phyloP scores from a whole-genome alignment of 2,113 vertebrate genomes.

The Serilophus lunatus region DNA sequence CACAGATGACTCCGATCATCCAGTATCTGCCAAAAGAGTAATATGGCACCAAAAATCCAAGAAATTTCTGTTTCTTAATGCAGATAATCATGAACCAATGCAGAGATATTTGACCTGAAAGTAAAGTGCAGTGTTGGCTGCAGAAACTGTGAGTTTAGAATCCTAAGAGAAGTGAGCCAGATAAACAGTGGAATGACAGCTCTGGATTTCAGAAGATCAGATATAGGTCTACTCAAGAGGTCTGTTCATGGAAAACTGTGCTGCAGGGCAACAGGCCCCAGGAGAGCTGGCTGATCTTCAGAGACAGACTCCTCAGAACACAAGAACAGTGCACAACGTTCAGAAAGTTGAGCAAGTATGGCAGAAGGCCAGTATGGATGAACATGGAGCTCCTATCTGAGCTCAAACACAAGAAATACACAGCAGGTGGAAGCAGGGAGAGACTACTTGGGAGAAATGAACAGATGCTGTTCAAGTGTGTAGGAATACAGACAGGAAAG shows the following conservation, averaged over 20 bases:
- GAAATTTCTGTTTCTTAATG: not conserved
- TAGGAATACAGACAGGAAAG: not conserved
- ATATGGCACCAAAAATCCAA: not conserved
- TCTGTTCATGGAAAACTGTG: constrained; percentile 20
- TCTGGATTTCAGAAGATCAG: not conserved
- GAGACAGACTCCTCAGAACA: constrained; percentile 36
- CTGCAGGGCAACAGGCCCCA: constrained; percentile 44
- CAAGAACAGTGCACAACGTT: not conserved
- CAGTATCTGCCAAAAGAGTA: not conserved
- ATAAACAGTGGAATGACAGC: not conserved
- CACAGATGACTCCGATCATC: not conserved
- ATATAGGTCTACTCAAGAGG: constrained; percentile 19
- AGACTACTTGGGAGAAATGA: not conserved
- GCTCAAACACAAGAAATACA: not conserved
- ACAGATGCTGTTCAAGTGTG: not conserved
- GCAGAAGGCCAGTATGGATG: constrained; percentile 36
- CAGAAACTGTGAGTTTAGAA: not conserved
- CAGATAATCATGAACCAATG: not conserved
- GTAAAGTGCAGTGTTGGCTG: not conserved
- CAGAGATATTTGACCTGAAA: not conserved
- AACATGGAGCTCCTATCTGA: constrained; percentile 32
- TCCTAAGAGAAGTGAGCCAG: not conserved
- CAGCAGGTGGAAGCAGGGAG: constrained; percentile 34
- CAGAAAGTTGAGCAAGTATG: constrained; percentile 25
- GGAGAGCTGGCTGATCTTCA: constrained; percentile 54